Base-by-base conservation (phyloP, 2,888 invertebrate genomes). In the Cheilosia vulpina region DNA sequence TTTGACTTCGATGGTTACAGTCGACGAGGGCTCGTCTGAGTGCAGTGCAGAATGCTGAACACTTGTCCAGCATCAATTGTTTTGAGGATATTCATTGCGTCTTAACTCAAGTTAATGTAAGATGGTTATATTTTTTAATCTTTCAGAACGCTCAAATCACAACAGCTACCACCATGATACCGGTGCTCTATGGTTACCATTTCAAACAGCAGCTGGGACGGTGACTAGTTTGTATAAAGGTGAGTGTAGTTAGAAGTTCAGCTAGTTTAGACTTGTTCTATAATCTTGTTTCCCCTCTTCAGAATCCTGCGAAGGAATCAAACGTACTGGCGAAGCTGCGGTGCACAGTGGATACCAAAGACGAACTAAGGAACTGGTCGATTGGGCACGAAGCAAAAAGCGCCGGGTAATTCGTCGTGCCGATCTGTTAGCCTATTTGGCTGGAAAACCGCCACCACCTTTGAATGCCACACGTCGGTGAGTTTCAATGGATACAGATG, bases 181-280 rank as follows among this genome's bases (percentile, higher is more conserved):
- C 88, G 94, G 94, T 85, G 94, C 95, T 83, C 92, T 95, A 81
- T 96, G 96, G 96, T 91, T 95, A 90, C 96, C 96, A 88, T 96
- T 96, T 92, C 96, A 96, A 92, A 96, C 95, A 89, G 96, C 96
- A 89, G 96, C 96, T 88, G 95, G 96, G 78, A 95, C 95, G 87
- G 95, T 96, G 88, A 96, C 96, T 87, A 94, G 95, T 75, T 93
- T 96, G 87, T 96, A 96, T 92, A 96, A 96, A 95, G 96, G 96
- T 95, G 91, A 68, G 15, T 47, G 68, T 13, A 13, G 5, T 19
- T 11, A 13, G 3, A 21, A 50, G 4, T 24, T 5, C 24, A 50
- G 2, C 4, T 13, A 11, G 31, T 6, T 27, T 21, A 15, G 19
- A 27, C 0, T 34, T 34, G 13, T n/a, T 58, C 4, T 38, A 50